Evolutionary conservation across 1,140 invertebrate species (phyloP), one percentile per base, ranked within the genome.

Genomic region (Atopsyche davidsoni): DNA sequence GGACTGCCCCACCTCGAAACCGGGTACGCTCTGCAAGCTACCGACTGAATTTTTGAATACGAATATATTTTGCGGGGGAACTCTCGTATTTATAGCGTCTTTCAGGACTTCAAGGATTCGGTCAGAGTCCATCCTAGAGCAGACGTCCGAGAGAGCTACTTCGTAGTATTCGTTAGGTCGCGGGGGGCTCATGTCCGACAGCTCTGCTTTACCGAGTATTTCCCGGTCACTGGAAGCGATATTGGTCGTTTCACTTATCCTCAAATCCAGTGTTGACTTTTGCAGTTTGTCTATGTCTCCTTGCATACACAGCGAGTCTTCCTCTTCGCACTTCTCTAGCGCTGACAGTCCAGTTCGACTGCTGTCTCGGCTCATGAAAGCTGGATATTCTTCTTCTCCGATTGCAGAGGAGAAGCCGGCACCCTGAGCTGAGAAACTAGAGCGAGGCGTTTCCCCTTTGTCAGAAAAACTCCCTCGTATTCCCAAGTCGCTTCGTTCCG

Each of bases 21-120:
- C 63, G 17, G 40, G 14, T 24, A 40, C 17, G 10, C 36, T 45
- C 34, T 35, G 9, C 39, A 43, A 53, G 13, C 18, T 23, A 16
- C 40, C 41, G 1, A 4, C 25, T 31, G 45, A 18, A 52, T 64
- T 67, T 46, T 67, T 65, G 42, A 80, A 74, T 13, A 82, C 76
- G 55, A 83, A 84, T 19, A 83, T 81, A 57, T 84, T 86, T 34
- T 71, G 72, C 2, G 86, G 85, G 2, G 87, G 84, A 25, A 88
- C 83, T 41, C 81, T 80, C 1, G 82, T 82, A 52, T 89, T 85
- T 28, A 94, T 85, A 1, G 87, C 83, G 52, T 86, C 80, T 63
- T 90, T 89, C 4, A 95, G 78, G 53, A 90, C 77, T 50, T 84
- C 82, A 7, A 95, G 70, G 48, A 95, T 89, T 35, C 89, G 81